Evolutionary conservation across 1,140 invertebrate genomes (phyloP).

Genomic region (Bombus impatiens): DNA sequence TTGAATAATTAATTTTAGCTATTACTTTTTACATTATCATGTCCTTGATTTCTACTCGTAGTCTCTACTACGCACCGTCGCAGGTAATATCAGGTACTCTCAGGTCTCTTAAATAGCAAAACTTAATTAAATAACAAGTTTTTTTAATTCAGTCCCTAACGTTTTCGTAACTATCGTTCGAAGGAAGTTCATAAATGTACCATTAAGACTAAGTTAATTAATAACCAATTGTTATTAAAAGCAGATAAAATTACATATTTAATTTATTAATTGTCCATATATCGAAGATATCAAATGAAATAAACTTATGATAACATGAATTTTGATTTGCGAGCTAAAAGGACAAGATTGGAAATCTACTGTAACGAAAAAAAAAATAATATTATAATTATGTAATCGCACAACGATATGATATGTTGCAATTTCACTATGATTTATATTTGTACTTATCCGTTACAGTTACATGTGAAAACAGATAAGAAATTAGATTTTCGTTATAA

Average conservation of each 20-base stretch:
- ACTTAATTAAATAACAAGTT: too few relatives aligned
- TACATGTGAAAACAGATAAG: background rate
- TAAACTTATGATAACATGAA: background rate
- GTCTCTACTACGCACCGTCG: background rate
- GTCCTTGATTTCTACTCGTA: constrained; percentile 7
- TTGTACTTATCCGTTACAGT: background rate
- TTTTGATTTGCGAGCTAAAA: background rate
- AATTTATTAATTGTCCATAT: background rate
- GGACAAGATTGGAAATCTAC: background rate
- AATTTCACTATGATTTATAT: background rate
- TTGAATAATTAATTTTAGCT: background rate
- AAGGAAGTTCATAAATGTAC: background rate
- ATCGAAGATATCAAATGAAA: background rate
- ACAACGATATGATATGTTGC: background rate
- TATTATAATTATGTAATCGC: background rate
- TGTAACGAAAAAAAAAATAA: background rate
- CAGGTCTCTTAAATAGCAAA: background rate
- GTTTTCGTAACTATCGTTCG: background rate
- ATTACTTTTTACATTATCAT: background rate
- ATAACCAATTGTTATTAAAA: background rate
- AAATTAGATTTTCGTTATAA: background rate
- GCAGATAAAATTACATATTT: background rate
- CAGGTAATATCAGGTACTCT: background rate
- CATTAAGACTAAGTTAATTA: background rate
- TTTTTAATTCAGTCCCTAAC: background rate